A percentile compares a stretch with the other conserved stretches of the same genome.
These are phyloP conservation scores for Diplosoma virens DNA, from an alignment of 23 tunicate species.

Conservation along the genomic window DNA sequence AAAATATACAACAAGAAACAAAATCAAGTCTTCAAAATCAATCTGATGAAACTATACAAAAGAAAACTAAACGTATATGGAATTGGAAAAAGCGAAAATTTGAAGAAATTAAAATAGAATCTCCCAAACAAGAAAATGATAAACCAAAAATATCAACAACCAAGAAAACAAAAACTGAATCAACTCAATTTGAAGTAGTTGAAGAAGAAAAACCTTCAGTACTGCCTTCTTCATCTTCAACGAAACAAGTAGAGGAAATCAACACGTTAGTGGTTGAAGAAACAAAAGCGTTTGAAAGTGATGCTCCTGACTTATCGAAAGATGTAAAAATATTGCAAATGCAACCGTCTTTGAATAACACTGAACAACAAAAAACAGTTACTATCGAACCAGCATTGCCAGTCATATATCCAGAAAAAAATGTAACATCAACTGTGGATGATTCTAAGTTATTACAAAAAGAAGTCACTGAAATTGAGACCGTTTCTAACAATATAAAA, in stretches of 20 bases:
- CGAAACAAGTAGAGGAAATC: not conserved
- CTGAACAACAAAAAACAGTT: too few relatives aligned
- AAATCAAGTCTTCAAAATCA: too few relatives aligned
- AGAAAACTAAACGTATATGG: constrained; percentile 57
- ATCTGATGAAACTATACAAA: not conserved
- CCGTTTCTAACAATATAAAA: not conserved
- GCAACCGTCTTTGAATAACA: too few relatives aligned
- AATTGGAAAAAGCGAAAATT: constrained; percentile 53
- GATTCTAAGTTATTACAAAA: not conserved
- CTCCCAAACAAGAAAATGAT: too few relatives aligned
- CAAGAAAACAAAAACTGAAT: too few relatives aligned
- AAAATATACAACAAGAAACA: too few relatives aligned
- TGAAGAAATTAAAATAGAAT: constrained; percentile 54
- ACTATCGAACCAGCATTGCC: not conserved
- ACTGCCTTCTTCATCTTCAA: constrained; percentile 3
- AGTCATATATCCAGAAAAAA: not conserved
- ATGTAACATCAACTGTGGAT: not conserved
- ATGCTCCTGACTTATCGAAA: too few relatives aligned
- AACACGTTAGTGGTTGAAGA: not conserved
- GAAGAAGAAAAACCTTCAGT: not conserved
- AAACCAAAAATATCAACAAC: too few relatives aligned
- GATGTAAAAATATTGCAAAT: too few relatives aligned
- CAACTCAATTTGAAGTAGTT: not conserved
- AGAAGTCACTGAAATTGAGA: not conserved
- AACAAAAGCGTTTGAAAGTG: not conserved